Evolutionary conservation across 92 coral and sea anemone species (phyloP).

Genomic region (Epizoanthus rinbou): DNA sequence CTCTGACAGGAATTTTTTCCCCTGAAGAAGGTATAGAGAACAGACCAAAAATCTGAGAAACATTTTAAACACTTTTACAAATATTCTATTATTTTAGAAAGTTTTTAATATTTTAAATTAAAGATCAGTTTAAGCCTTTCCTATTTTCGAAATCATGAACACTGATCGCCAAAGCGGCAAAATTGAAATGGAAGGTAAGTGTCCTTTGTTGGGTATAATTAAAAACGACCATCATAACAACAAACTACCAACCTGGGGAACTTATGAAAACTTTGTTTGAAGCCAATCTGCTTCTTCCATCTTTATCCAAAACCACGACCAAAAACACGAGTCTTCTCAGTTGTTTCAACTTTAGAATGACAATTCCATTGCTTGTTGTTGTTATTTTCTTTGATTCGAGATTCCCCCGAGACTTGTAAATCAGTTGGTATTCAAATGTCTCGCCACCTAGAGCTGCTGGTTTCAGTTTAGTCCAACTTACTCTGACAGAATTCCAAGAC

Average conservation of each 20-base stretch:
- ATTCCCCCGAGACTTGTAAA: neutral
- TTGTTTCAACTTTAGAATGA: constrained; percentile 48
- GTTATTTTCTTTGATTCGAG: neutral
- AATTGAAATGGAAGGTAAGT: too few relatives aligned
- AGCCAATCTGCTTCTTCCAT: neutral
- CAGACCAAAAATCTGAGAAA: too few relatives aligned
- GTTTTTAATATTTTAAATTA: too few relatives aligned
- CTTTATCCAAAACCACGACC: constrained; percentile 42
- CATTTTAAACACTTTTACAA: too few relatives aligned
- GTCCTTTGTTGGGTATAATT: too few relatives aligned
- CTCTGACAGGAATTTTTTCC: too few relatives aligned
- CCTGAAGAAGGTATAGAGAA: too few relatives aligned
- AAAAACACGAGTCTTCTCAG: constrained; percentile 50
- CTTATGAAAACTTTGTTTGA: constrained; percentile 40
- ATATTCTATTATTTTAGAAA: too few relatives aligned
- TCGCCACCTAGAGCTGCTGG: neutral
- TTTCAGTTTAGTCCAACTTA: constrained; percentile 16
- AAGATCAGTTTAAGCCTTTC: too few relatives aligned
- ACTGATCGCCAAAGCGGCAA: too few relatives aligned
- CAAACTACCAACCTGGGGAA: constrained; percentile 44
- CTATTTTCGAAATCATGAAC: too few relatives aligned
- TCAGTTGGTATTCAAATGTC: constrained; percentile 13
- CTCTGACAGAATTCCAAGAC: constrained; percentile 22
- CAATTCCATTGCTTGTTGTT: constrained; percentile 41
- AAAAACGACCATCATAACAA: too few relatives aligned